phyloP scores from a whole-genome alignment of 2,113 vertebrate genomes.

The Phrynosoma blainvillii region DNA sequence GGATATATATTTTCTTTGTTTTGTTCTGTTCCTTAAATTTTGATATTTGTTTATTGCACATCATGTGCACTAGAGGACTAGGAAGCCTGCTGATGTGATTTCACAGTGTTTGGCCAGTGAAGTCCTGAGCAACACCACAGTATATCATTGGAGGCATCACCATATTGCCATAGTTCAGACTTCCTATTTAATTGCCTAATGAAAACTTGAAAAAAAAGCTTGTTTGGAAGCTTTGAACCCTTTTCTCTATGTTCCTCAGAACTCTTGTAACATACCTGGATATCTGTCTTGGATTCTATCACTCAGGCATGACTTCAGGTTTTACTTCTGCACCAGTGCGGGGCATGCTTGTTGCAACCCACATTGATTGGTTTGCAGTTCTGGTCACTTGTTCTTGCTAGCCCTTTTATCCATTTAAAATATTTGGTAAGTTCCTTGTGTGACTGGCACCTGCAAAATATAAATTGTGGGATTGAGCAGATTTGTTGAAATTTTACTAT shows the following conservation, averaged over 20 bases:
- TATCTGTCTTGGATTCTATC: constrained; percentile 79
- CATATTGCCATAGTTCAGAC: constrained; percentile 81
- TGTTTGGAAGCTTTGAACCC: constrained; percentile 78
- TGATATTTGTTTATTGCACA: constrained; percentile 80
- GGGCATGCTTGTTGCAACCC: constrained; percentile 73
- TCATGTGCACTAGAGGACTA: constrained; percentile 83
- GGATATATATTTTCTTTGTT: constrained; percentile 65
- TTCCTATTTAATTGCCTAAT: constrained; percentile 77
- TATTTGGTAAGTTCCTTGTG: constrained; percentile 72
- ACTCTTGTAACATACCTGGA: constrained; percentile 74
- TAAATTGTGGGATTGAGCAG: constrained; percentile 71
- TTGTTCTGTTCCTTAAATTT: constrained; percentile 68
- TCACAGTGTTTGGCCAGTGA: constrained; percentile 79
- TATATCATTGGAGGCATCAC: constrained; percentile 80
- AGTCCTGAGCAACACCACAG: constrained; percentile 77
- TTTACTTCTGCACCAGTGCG: constrained; percentile 71
- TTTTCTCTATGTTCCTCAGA: constrained; percentile 77
- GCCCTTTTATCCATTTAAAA: constrained; percentile 73
- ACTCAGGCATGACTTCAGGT: constrained; percentile 79
- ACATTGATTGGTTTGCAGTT: constrained; percentile 68
- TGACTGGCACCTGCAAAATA: constrained; percentile 74
- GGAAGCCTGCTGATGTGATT: constrained; percentile 80
- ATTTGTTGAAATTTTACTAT: constrained; percentile 72
- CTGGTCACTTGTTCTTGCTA: constrained; percentile 72
- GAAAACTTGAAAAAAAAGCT: constrained; percentile 76